Evolutionary conservation across 2,797 vertebrate species (phyloP), one percentile per base, ranked within the genome.

Genomic region (Chiroxiphia lanceolata): DNA sequence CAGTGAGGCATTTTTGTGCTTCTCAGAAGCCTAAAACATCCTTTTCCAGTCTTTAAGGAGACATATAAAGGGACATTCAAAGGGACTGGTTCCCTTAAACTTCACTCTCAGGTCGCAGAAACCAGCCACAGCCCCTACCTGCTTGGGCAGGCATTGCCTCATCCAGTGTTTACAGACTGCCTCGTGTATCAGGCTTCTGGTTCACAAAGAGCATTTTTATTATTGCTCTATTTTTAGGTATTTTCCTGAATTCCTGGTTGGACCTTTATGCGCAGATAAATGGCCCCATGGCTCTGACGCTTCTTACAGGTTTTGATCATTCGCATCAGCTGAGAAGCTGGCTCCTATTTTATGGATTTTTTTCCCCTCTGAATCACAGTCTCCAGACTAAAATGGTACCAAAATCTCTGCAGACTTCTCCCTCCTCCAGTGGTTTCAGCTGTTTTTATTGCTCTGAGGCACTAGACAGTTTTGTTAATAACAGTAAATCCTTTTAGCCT

Each of bases 401-500:
- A 92, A 97, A 97, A 92, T 97, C 97, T 97, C 97, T 91, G 69
- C 77, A 93, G 94, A 95, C n/a, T 87, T 95, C 80, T 87, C 79
- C 77, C 71, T 96, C 80, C 65, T 40, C 40, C 65, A 71, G 61
- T 91, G 92, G 68, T 90, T 97, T 91, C 93, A 83, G 92, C 87
- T 93, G 90, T 92, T 97, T 97, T 96, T 95, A 96, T 97, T 96
- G 96, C 96, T 97, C 85, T 91, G 88, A 93, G 97, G 96, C 95
- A 98, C 76, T 95, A 97, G 97, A 94, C 89, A 97, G 93, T 97
- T 97, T 97, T 98, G 95, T 97, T 98, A 98, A 98, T 98, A 98
- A 98, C 74, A 40, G 97, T 96, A 98, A 98, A 98, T 97, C 96
- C 97, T 98, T 98, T 98, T 93, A 96, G 97, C 96, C 94, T 84